Conservation (phyloP, 2,888 invertebrate species). For the Unio delphinus region DNA sequence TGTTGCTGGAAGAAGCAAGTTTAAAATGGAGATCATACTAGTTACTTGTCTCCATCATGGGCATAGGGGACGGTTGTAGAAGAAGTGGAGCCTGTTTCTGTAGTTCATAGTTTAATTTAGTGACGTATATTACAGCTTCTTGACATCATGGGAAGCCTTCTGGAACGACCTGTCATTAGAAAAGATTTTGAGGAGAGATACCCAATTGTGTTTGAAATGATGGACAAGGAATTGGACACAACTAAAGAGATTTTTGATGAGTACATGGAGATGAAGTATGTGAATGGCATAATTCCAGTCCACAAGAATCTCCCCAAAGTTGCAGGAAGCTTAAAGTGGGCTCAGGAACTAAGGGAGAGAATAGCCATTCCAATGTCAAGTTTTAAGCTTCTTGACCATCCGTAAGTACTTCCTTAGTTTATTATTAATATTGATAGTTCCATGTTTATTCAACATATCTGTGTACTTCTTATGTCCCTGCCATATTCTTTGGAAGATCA, state of each 20-base stretch:
- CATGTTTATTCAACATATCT: background rate
- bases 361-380: conserved; percentile 75
- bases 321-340: conserved; percentile 88
- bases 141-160: conserved; percentile 87
- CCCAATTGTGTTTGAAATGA: conserved; percentile 83
- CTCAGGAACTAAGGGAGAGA: conserved; percentile 79
- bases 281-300: conserved; percentile 71
- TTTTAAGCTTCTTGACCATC: conserved; percentile 87
- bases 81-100: too few species aligned
- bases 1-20: too few species aligned
- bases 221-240: conserved; percentile 65
- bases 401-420: conserved; percentile 67
- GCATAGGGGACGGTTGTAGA: too few species aligned
- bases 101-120: too few species aligned
- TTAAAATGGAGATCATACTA: too few species aligned
- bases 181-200: conserved; percentile 90
- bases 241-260: conserved; percentile 67
- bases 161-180: conserved; percentile 89
- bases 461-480: background rate
- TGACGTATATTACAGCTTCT: conserved; percentile 78
- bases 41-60: too few species aligned
- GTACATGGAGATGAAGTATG: conserved; percentile 47
- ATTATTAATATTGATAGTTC: too few species aligned
- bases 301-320: conserved; percentile 87
- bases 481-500: too few species aligned